Evolutionary conservation across 1,140 invertebrate genomes (phyloP), one percentile per base, ranked within the genome.

Genomic region (Sycophaga agraensis): DNA sequence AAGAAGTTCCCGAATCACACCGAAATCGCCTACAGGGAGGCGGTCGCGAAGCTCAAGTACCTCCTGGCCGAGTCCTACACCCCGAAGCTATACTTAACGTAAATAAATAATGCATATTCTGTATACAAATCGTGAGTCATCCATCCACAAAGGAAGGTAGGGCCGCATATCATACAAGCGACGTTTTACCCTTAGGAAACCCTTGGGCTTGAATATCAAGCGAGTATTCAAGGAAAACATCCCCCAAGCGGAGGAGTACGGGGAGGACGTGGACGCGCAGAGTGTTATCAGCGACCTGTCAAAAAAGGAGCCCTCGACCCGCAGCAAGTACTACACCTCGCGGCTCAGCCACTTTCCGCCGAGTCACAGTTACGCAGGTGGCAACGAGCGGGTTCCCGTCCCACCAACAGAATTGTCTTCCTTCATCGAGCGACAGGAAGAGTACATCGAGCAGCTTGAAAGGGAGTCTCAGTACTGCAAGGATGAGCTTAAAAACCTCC

Each of bases 401-500:
- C 66, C 67, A 14, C 76, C 82, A 4, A 73, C 80, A 14, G 87
- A 89, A 72, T 70, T 90, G 14, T 82, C 87, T 64, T 84, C 85
- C 48, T 92, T 91, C 66, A 90, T 92, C 21, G 87, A 91, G 74
- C 86, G 89, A 53, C 91, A 93, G 70, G 90, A 91, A 72, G 89
- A 91, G 58, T 92, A 93, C 64, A 92, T 93, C 26, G 87, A 91
- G 51, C 90, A 93, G 69, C 68, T 93, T 17, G 91, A 93, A 74
- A 86, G 87, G 65, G 90, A 93, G 75, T 91, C 89, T 42, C 87
- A 87, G 65, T 91, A 89, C 72, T 91, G 89, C 71, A 84, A 88
- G 72, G 88, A 89, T 39, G 89, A 92, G 73, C 72, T 92, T 6
- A 85, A 86, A 60, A 87, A 86, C 70, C 77, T 92, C 12, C 74